These are phyloP conservation scores for Sinocyclocheilus grahami DNA, from an alignment of 2,113 vertebrate genomes.

Conservation along the genomic window DNA sequence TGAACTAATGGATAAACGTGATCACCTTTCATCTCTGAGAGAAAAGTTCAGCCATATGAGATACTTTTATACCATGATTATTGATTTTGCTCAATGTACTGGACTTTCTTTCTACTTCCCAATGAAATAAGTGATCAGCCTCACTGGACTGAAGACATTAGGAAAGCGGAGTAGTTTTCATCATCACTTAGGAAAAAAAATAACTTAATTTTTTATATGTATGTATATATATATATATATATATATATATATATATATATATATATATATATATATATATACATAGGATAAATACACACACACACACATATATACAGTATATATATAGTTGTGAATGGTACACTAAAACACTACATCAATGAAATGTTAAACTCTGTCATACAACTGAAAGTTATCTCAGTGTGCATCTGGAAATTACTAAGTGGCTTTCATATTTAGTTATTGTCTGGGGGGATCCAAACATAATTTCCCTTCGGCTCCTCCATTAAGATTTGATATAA, in stretches of 20 bases:
- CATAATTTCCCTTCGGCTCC: slow-evolving; percentile 74
- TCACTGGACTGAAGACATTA: background rate
- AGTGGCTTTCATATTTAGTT: slow-evolving; percentile 58
- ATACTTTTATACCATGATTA: slow-evolving; percentile 35
- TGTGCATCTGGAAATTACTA: slow-evolving; percentile 45
- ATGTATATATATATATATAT: too few relatives aligned
- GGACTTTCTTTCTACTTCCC: slow-evolving; percentile 30
- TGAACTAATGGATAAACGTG: slow-evolving; percentile 31
- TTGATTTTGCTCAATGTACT: slow-evolving; percentile 27
- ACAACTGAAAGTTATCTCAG: slow-evolving; percentile 30
- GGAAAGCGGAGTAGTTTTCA: slow-evolving; percentile 7
- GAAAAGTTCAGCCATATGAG: slow-evolving; percentile 5
- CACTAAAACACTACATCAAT: slow-evolving; percentile 9
- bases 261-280: too few relatives aligned
- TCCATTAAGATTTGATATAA: slow-evolving; percentile 79
- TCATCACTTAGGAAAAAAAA: background rate
- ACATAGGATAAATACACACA: too few relatives aligned
- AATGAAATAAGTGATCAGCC: slow-evolving; percentile 1
- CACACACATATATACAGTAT: too few relatives aligned
- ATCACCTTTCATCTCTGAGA: slow-evolving; percentile 34
- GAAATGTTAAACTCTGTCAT: slow-evolving; percentile 35
- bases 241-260: too few relatives aligned
- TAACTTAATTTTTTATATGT: background rate
- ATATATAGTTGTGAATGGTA: slow-evolving; percentile 10
- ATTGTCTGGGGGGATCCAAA: slow-evolving; percentile 60